Evolutionary conservation across 2,797 vertebrate species (phyloP), one percentile per base, ranked within the genome.

Genomic region (Microcaecilia unicolor): DNA sequence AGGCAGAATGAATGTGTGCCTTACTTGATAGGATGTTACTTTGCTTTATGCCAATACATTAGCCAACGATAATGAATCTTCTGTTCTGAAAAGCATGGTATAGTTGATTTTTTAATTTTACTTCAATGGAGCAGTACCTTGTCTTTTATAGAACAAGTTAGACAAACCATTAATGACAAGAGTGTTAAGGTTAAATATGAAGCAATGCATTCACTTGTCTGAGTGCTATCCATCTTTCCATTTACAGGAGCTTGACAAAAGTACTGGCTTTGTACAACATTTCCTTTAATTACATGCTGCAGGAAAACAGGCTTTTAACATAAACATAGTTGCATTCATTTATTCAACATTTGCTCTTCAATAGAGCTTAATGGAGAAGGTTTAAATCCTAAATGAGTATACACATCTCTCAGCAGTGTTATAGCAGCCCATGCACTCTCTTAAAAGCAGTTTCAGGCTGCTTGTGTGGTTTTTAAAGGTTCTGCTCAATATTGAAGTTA

Each of bases 31-130:
- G 88, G 88, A 91, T 90, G 91, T 90, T 90, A 89, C 87, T 91
- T 86, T 88, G 88, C 88, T 93, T 97, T 93, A 92, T 92, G 91
- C 88, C 83, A 90, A 91, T 96, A 92, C 91, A 96, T 97, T 96
- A 96, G 91, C 67, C 72, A 76, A 70, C 74, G 65, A 90, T 97
- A 96, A 97, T 97, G 90, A 97, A 93, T 89, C 87, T 86, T 87
- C 83, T 93, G 87, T 88, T 90, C 82, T 88, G 84, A 94, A 92
- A 92, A 93, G 88, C 90, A 91, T 92, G 86, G 89, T 90, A 91
- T 86, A 81, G 85, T 92, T 75, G 87, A 84, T 91, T 94, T 97
- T 85, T 95, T 86, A 92, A 96, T 94, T 94, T 90, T 89, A 87
- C 81, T 87, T 93, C 87, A 93, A 86, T 89, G 76, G 88, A 81